Evolutionary conservation across 1,140 invertebrate species (phyloP), one percentile per base, ranked within the genome.

Genomic region (Drosophila truncata): DNA sequence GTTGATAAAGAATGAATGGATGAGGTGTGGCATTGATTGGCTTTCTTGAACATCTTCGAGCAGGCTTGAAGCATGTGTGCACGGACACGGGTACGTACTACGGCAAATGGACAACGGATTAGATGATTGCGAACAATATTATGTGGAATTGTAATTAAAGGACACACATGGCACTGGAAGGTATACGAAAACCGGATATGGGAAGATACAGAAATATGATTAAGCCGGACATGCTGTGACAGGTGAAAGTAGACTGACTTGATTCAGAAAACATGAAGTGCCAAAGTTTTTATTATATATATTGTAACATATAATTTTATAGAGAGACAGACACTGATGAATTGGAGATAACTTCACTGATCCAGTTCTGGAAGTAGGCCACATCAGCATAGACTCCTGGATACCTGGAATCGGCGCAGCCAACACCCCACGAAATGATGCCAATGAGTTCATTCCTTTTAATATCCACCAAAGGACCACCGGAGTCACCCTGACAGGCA

Each of bases 141-240:
- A 31, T 31, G 37, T 49, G 39, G 57, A 18, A 18, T 54, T 5
- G 14, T 33, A 29, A 27, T 54, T 67, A 27, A 27, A 44, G 20
- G 59, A 54, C 54, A 72, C 59, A 54, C 83, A 82, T 79, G 60
- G 33, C 27, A 44, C 66, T 58, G 59, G 49, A 37, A 13, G 27
- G 29, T 46, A 47, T 55, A 64, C 46, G 74, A 65, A 61, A 60
- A 79, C 76, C 61, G 44, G 62, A 80, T 69, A 67, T 79, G 77
- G 66, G 46, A 35, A 64, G 52, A 74, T 62, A 80, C 80, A 71
- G 57, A 78, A 67, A 50, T 74, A 62, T 55, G 52, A 41, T 64
- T 50, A 73, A 52, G 69, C 63, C 79, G 70, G 58, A 87, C 84
- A 87, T 88, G 77, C 75, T 87, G 50, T 54, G 84, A 87, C 84